Percentiles rank a stretch among this genome's conserved stretches.
Evolutionary conservation across 2,113 vertebrate species (phyloP).

Genomic region (Anhinga anhinga): DNA sequence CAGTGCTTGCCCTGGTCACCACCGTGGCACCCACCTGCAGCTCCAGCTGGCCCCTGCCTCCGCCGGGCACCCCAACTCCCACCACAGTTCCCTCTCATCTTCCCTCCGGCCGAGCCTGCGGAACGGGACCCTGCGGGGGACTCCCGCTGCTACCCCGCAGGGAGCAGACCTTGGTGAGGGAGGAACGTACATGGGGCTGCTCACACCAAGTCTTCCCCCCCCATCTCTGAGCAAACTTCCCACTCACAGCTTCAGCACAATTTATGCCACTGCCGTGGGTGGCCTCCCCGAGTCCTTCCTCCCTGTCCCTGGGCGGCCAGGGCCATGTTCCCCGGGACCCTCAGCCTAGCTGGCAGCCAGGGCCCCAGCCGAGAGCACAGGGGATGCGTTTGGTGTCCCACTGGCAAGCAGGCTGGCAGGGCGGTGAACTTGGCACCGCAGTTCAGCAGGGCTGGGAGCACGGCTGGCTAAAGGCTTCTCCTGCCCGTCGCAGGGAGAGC

Average conservation of each 20-base stretch:
- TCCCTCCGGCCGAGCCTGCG: neutral
- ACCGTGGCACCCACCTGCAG: neutral
- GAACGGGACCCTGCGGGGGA: neutral
- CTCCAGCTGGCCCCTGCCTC: neutral
- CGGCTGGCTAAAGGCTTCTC: neutral
- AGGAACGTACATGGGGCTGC: accelerated
- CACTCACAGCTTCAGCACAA: accelerated
- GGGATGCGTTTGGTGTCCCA: accelerated
- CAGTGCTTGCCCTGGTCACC: neutral
- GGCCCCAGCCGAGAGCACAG: neutral
- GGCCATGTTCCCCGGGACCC: too few relatives aligned
- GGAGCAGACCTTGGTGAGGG: neutral
- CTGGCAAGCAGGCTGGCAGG: neutral
- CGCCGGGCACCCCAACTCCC: neutral
- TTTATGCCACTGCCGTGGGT: accelerated
- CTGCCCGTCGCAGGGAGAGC: neutral
- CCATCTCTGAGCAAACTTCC: neutral
- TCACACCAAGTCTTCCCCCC: neutral
- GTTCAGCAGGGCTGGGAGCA: accelerated
- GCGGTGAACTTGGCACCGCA: accelerated
- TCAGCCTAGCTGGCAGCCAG: neutral
- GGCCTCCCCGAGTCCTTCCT: accelerated
- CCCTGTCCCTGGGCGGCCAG: neutral
- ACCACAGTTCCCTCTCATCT: neutral
- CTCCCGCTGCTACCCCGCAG: accelerated